A percentile compares a stretch with the other conserved stretches of the same genome.
Conservation (phyloP, 2,113 vertebrate species). For the Ceratotherium simum region DNA sequence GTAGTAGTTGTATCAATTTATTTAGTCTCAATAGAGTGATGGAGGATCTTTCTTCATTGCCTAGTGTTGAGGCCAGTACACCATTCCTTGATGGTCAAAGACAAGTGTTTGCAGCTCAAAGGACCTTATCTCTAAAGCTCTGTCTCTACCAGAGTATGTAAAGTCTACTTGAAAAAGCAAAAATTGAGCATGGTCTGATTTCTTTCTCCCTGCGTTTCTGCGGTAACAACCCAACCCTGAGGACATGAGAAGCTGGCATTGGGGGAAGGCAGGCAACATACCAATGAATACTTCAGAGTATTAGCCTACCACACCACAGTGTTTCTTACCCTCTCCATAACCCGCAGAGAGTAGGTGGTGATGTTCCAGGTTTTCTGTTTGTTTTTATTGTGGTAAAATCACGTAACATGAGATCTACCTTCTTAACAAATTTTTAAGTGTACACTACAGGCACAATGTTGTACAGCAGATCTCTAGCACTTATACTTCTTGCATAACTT, state of each 20-base stretch:
- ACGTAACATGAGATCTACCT: background rate
- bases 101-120: background rate
- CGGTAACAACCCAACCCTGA: background rate
- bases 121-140: background rate
- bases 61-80: background rate
- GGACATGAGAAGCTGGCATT: background rate
- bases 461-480: background rate
- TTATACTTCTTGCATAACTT: too few relatives aligned
- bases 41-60: background rate
- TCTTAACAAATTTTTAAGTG: background rate
- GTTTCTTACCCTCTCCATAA: background rate
- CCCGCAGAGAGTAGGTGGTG: background rate
- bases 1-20: background rate
- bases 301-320: background rate
- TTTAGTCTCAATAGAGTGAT: background rate
- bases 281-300: background rate
- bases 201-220: background rate
- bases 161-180: background rate
- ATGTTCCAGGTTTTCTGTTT: background rate
- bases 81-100: background rate
- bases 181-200: background rate
- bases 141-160: background rate
- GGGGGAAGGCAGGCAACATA: background rate
- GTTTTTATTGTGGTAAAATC: background rate
- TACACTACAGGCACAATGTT: rapidly evolving